A percentile compares a stretch with the other conserved stretches of the same genome.
phyloP scores from a whole-genome alignment of 2,888 invertebrate genomes.

The Gisinianus flammeolus region DNA sequence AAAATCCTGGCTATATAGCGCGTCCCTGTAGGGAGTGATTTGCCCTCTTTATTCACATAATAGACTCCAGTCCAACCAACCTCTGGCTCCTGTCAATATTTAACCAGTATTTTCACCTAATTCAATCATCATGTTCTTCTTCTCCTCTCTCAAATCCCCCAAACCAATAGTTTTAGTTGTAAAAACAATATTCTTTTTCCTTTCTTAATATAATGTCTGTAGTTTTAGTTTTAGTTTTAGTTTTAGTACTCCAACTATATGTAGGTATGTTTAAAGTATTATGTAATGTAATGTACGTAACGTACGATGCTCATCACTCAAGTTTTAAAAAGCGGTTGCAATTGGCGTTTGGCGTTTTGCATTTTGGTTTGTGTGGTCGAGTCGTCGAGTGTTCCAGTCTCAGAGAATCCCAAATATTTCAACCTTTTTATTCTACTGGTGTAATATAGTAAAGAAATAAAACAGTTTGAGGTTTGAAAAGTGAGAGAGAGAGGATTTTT shows the following conservation, averaged over 20 bases:
- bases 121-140: conserved; percentile 16
- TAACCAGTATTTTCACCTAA: conserved; percentile 27
- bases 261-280: background rate
- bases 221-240: too few relatives aligned
- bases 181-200: background rate
- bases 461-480: too few relatives aligned
- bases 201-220: too few relatives aligned
- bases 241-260: too few relatives aligned
- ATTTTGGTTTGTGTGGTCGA: too few relatives aligned
- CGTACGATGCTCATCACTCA: background rate
- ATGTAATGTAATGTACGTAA: background rate
- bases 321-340: too few relatives aligned
- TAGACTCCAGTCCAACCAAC: background rate
- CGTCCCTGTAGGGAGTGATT: background rate
- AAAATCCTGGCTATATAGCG: conserved; percentile 3
- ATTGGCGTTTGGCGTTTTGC: too few relatives aligned
- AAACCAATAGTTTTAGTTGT: background rate
- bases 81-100: conserved; percentile 19
- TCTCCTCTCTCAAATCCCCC: background rate
- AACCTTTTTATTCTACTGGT: too few relatives aligned
- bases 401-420: too few relatives aligned
- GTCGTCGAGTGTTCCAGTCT: too few relatives aligned
- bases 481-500: too few relatives aligned
- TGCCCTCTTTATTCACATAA: background rate
- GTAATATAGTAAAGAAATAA: too few relatives aligned